Base-by-base conservation (phyloP, 2,113 vertebrate species). In the Maccullochella peelii region DNA sequence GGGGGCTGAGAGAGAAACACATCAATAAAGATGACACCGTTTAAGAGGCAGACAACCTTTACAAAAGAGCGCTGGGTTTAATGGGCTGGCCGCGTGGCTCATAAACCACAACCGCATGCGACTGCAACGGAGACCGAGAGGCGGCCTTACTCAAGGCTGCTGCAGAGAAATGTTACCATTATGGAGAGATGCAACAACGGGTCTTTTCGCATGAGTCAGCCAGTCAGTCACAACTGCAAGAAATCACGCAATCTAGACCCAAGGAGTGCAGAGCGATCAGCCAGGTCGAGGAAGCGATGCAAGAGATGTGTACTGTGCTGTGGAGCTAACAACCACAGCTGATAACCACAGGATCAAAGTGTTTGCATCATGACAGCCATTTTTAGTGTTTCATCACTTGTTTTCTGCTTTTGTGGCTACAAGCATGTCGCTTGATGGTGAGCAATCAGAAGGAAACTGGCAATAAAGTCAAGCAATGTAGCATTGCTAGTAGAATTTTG, bases 21-120 rank as follows among this genome's bases (percentile, higher is more conserved):
- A 95, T 95, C 94, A 94, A 96, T 96, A 96, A 95, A 93, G 92
- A 91, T 90, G 94, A 93, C 94, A 93, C 91, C 93, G 89, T 96
- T 95, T 95, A 95, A 95, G 94, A 95, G 94, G 93, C 94, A 96
- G 94, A 95, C 96, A 95, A 95, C 95, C 96, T 95, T 95, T 96
- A 95, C 95, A 95, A 95, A 95, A 95, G 93, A 95, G 94, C 94
- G 85, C 59, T 61, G 79, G 90, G 90, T 93, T 95, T 95, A 95
- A 95, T 93, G 89, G 93, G 92, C 82, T 91, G 83, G 85, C 91
- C 82, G 82, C 82, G 83, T 74, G 88, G 91, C 93, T 92, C 94
- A 87, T 95, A 95, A 95, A 95, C 70, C 91, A 93, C 86, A 77
- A 83, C 68, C 58, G 80, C 92, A 92, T 88, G 70, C 72, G 73